phyloP scores from a whole-genome alignment of 2,888 invertebrate species.

The Nemotelus pantherinus region DNA sequence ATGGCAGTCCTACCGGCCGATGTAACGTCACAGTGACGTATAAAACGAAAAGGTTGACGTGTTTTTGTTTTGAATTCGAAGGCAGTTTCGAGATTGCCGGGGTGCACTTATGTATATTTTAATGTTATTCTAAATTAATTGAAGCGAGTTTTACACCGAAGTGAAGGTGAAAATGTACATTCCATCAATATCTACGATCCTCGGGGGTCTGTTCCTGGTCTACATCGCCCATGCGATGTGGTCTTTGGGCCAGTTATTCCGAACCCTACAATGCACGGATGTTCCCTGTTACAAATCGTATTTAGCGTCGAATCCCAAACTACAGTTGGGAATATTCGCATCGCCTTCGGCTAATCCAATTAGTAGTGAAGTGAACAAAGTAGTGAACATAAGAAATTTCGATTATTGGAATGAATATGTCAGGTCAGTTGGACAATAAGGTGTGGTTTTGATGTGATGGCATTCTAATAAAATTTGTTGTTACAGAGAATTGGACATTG shows the following conservation, averaged over 20 bases:
- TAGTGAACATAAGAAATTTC: slow-evolving; percentile 72
- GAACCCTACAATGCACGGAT: slow-evolving; percentile 72
- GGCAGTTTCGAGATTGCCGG: not conserved
- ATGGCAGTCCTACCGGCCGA: not conserved
- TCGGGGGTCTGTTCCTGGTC: slow-evolving; percentile 72
- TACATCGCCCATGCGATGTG: slow-evolving; percentile 81
- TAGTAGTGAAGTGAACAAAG: slow-evolving; percentile 69
- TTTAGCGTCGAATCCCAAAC: slow-evolving; percentile 72
- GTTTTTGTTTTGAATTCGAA: slow-evolving; percentile 33
- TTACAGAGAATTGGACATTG: slow-evolving; percentile 73
- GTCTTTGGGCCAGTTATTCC: slow-evolving; percentile 78
- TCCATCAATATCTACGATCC: slow-evolving; percentile 71
- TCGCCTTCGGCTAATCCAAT: slow-evolving; percentile 71
- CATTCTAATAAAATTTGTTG: not conserved
- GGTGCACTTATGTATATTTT: slow-evolving; percentile 1
- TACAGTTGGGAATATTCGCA: slow-evolving; percentile 76
- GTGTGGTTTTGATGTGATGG: slow-evolving; percentile 6
- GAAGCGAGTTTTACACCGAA: not conserved
- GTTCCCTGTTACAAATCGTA: slow-evolving; percentile 74
- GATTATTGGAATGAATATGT: slow-evolving; percentile 69
- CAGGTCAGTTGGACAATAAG: slow-evolving; percentile 11
- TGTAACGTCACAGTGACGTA: slow-evolving; percentile 3
- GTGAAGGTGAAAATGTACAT: slow-evolving; percentile 54
- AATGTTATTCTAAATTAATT: slow-evolving; percentile 26
- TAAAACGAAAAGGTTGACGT: slow-evolving; percentile 21